Evolutionary conservation across 1,140 invertebrate genomes (phyloP), one percentile per base, ranked within the genome.

Genomic region (Ooceraea biroi): DNA sequence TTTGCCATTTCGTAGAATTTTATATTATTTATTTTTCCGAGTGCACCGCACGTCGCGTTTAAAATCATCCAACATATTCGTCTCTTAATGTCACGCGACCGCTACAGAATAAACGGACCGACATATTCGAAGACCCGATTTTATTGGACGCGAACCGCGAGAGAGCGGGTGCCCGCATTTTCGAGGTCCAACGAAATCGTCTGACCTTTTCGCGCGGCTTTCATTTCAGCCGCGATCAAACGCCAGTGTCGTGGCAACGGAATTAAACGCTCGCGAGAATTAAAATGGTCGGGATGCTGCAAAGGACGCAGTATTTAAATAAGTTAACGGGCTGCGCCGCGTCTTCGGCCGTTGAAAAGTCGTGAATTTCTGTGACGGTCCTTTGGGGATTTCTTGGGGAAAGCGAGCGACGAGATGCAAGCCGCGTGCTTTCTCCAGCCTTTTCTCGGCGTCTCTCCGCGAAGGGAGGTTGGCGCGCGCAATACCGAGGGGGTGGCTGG

Each of bases 271-370:
- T 10, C 58, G 17, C 48, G 22, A 2, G 52, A 46, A 74, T 86
- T 71, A 85, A 87, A 86, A 87, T 58, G 57, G 48, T 76, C 57
- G 69, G 22, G 46, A 48, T 8, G 61, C 12, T 27, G 30, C 44
- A 61, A 83, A 82, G 48, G 44, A 60, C 22, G 41, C 84, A 57
- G 7, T 36, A 7, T 7, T 36, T 86, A 86, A 86, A 83, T 58
- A 83, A 85, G 71, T 85, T 71, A 83, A 30, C 71, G 65, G 36
- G 25, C 11, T 19, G 63, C 61, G 52, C 17, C 46, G 60, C 50
- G 36, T 80, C 65, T 80, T 58, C 2, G 65, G 46, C 41, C n/a
- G 25, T 17, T 17, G 65, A 22, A 80, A 80, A 27, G 65, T 80
- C 76, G 10, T 17, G 17, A 80, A 80, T 80, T 80, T 78, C 12